Evolutionary conservation across 64 coral and sea anemone genomes (phyloP).

Genomic region (Montipora sp.): DNA sequence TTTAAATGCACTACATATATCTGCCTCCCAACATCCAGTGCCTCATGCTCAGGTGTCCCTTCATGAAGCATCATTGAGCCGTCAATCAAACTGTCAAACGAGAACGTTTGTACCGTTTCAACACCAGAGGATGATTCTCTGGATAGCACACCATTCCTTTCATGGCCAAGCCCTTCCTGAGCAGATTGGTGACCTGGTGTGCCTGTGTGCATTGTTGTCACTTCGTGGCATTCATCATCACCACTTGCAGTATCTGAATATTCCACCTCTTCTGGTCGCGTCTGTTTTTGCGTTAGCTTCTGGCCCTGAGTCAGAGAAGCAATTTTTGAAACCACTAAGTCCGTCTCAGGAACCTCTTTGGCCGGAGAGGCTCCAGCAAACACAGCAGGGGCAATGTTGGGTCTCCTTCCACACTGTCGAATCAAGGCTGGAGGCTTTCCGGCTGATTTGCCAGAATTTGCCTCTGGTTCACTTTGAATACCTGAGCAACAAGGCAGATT

Average conservation of each 20-base stretch:
- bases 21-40: conserved; percentile 54
- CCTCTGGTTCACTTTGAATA: not conserved
- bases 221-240: not conserved
- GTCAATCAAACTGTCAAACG: conserved; percentile 4
- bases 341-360: conserved; percentile 2
- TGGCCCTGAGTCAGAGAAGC: conserved; percentile 41
- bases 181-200: not conserved
- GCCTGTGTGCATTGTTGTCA: not conserved
- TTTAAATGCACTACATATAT: conserved; percentile 71
- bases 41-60: conserved; percentile 19
- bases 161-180: not conserved
- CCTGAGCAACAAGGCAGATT: not conserved
- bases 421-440: not conserved
- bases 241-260: not conserved
- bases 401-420: conserved; percentile 7
- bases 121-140: not conserved
- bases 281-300: not conserved
- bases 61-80: conserved; percentile 42
- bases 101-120: not conserved
- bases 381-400: not conserved
- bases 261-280: too few relatives aligned
- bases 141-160: not conserved
- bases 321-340: conserved; percentile 65
- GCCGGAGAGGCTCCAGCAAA: not conserved
- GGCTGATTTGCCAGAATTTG: not conserved